Percentiles rank a stretch among this genome's conserved stretches.
Conservation (phyloP, 2,888 invertebrate genomes). For the Plagodis dolabraria region DNA sequence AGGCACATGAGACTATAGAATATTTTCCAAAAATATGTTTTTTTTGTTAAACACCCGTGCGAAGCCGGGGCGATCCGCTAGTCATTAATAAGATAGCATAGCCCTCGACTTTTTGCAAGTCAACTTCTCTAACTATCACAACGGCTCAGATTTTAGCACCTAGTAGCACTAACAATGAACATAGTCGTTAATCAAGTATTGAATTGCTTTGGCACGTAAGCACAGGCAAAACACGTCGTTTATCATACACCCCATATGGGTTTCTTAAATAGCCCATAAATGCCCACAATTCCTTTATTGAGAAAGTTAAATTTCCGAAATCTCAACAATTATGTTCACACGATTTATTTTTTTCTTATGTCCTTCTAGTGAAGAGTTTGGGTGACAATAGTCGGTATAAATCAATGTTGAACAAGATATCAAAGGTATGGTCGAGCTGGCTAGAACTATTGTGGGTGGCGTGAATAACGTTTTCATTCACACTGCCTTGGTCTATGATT, state of each 20-base stretch:
- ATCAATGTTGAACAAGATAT: conserved; percentile 79
- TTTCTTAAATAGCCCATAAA: conserved; percentile 72
- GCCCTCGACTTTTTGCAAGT: background rate
- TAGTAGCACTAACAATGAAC: conserved; percentile 36
- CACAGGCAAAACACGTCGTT: conserved; percentile 64
- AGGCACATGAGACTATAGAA: too few relatives aligned
- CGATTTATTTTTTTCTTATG: conserved; percentile 39
- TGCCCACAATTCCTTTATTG: conserved; percentile 76
- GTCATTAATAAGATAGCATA: too few relatives aligned
- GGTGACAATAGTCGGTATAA: conserved; percentile 64
- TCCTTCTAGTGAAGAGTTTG: conserved; percentile 34
- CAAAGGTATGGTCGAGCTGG: conserved; percentile 58
- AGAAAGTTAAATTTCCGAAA: conserved; percentile 62
- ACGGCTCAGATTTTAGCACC: conserved; percentile 29
- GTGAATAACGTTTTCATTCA: conserved; percentile 46
- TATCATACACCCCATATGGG: conserved; percentile 56
- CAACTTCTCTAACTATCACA: conserved; percentile 33
- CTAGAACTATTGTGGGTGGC: conserved; percentile 71
- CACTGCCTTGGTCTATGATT: conserved; percentile 43
- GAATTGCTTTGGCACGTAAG: conserved; percentile 41
- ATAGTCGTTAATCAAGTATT: conserved; percentile 54
- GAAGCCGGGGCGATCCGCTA: too few relatives aligned
- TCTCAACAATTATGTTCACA: conserved; percentile 62
- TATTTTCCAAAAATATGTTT: too few relatives aligned
- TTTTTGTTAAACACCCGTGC: too few relatives aligned